Percentiles rank a stretch among this genome's conserved stretches.
Conservation (phyloP, 2,113 vertebrate species). For the Panthera uncia region DNA sequence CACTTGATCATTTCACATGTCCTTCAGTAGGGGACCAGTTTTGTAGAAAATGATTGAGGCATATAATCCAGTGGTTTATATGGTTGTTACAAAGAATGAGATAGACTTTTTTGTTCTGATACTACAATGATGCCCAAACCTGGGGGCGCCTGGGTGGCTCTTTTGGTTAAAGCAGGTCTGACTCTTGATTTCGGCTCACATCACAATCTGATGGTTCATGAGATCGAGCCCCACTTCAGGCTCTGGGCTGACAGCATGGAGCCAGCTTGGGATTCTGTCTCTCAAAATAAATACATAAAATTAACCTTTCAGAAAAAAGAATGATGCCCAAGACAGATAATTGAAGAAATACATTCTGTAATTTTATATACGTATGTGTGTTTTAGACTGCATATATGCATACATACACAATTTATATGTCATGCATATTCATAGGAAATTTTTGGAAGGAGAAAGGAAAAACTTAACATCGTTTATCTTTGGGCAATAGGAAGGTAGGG, state of each 20-base stretch:
- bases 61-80: background rate
- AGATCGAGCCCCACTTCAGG: no score
- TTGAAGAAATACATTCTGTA: background rate
- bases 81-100: background rate
- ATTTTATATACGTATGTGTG: background rate
- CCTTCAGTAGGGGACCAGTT: background rate
- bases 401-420: background rate
- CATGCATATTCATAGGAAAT: background rate
- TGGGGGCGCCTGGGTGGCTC: no score
- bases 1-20: background rate
- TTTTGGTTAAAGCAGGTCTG: no score
- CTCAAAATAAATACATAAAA: no score
- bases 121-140: background rate
- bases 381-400: background rate
- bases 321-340: background rate
- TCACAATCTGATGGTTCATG: no score
- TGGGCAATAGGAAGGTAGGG: background rate
- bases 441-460: conserved; percentile 26
- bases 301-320: background rate
- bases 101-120: background rate
- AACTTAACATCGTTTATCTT: background rate
- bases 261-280: no score
- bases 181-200: no score
- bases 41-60: background rate
- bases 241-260: no score